These are phyloP conservation scores for Charina bottae DNA, from an alignment of 2,113 vertebrate genomes.

Conservation along the genomic window DNA sequence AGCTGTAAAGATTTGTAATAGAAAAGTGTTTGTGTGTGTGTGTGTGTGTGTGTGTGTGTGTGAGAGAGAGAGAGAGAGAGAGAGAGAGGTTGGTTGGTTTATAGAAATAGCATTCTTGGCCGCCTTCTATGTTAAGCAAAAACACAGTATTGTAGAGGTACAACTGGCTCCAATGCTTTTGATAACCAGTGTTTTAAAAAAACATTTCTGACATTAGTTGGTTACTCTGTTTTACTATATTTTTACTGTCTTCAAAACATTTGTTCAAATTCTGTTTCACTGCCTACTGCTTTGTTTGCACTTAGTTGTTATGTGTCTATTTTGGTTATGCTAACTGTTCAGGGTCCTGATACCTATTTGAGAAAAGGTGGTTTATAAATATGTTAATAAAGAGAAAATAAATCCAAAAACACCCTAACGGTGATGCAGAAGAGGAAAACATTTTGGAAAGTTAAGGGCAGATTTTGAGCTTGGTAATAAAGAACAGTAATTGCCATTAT, in stretches of 20 bases:
- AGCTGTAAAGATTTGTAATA: not conserved
- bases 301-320: not conserved
- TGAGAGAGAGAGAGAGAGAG: no score
- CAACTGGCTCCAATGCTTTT: not conserved
- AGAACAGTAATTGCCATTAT: not conserved
- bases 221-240: not conserved
- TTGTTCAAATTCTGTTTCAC: not conserved
- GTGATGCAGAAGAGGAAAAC: not conserved
- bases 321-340: not conserved
- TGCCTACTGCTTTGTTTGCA: not conserved
- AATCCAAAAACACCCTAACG: not conserved
- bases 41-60: no score
- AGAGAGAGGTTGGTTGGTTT: no score
- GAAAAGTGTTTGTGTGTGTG: no score
- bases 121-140: not conserved
- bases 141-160: not conserved
- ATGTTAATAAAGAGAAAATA: not conserved
- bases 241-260: not conserved
- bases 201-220: not conserved
- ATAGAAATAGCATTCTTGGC: not conserved
- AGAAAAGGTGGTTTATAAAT: not conserved
- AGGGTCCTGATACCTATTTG: not conserved
- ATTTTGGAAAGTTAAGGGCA: not conserved
- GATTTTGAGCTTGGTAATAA: not conserved
- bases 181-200: not conserved